Percentiles rank a stretch among this genome's conserved stretches.
These are phyloP conservation scores for Parauchenoglanis punctatus DNA, from an alignment of 2,797 vertebrate genomes.

Conservation along the genomic window DNA sequence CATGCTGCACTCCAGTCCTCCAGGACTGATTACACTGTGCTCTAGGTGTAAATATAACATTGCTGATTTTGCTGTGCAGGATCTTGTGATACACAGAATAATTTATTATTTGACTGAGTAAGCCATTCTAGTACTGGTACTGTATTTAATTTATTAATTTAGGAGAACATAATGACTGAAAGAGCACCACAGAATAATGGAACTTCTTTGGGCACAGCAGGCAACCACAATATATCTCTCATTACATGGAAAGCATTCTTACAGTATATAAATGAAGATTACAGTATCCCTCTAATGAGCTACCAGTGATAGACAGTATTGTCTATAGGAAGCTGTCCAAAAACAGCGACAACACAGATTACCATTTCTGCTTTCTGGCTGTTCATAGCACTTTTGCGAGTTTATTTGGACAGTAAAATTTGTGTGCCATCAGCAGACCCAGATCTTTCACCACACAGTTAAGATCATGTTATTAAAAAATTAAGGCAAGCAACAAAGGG, in stretches of 20 bases:
- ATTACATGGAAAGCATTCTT: neutral
- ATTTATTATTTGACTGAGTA: neutral
- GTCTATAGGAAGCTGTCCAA: slow-evolving; percentile 9
- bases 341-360: neutral
- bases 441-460: neutral
- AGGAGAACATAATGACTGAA: neutral
- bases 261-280: neutral
- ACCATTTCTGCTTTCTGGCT: neutral
- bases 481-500: neutral
- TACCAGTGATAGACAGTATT: neutral
- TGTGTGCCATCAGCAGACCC: neutral
- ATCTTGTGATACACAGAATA: slow-evolving; percentile 2
- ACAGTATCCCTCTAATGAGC: neutral
- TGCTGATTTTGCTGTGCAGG: neutral
- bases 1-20: neutral
- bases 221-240: neutral
- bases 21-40: neutral
- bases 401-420: slow-evolving; percentile 14
- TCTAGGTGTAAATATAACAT: slow-evolving; percentile 2
- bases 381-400: neutral
- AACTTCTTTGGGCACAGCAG: slow-evolving; percentile 16
- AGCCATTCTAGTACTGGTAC: neutral
- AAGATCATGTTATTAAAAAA: neutral
- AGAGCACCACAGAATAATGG: slow-evolving; percentile 26
- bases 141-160: neutral